A percentile compares a stretch with the other conserved stretches of the same genome.
These are phyloP conservation scores for Hippocampus abdominalis DNA, from an alignment of 2,113 vertebrate species.

Conservation along the genomic window DNA sequence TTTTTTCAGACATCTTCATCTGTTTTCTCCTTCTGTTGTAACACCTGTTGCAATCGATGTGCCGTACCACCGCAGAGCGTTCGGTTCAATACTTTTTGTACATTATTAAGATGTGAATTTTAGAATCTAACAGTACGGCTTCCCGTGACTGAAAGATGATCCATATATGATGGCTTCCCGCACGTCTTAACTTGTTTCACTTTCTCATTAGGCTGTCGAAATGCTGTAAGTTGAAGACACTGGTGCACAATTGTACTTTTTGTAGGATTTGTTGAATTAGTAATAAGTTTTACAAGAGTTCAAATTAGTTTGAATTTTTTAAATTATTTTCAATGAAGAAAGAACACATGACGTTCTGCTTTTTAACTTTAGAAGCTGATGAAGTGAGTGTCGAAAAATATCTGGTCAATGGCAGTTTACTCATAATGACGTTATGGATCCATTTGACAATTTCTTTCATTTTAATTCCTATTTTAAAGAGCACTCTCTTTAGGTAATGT, in stretches of 20 bases:
- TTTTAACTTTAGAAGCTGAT: not conserved
- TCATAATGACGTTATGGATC: not conserved
- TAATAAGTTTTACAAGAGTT: too few species aligned
- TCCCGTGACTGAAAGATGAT: not conserved
- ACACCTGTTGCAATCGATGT: conserved; percentile 59
- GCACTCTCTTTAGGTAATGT: not conserved
- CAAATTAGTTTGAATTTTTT: too few species aligned
- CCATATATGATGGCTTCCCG: not conserved
- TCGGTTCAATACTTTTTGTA: not conserved
- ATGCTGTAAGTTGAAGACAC: conserved; percentile 11
- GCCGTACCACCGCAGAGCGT: conserved; percentile 13
- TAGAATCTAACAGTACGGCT: conserved; percentile 10
- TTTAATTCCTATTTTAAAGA: not conserved
- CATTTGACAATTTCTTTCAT: not conserved
- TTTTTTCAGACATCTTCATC: not conserved
- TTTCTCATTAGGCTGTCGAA: conserved; percentile 12
- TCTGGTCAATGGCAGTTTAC: not conserved
- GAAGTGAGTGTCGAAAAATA: not conserved
- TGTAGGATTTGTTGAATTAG: conserved; percentile 42
- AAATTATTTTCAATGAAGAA: not conserved
- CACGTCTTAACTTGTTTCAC: conserved; percentile 19
- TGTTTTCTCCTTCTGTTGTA: conserved; percentile 11
- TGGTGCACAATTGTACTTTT: not conserved
- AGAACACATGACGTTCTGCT: not conserved
- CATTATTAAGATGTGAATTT: not conserved